These are phyloP conservation scores for Lytechinus variegatus DNA, from an alignment of 35 echinoderm and acorn worm genomes.

Conservation along the genomic window DNA sequence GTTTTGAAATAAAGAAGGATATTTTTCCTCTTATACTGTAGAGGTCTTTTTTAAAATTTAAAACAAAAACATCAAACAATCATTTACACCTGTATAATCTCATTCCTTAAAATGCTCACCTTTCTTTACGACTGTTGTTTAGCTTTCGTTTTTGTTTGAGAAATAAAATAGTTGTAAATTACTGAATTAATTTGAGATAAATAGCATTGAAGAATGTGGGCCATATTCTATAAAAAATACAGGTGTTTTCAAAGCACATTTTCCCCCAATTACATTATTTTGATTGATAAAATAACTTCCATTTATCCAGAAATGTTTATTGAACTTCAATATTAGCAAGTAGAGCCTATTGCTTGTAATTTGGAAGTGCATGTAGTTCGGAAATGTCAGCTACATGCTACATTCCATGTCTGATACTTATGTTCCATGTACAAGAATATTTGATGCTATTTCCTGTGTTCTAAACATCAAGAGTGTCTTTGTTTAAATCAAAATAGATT, in stretches of 20 bases:
- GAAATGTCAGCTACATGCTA: neutral
- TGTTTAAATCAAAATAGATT: conserved; percentile 5
- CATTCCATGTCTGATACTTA: neutral
- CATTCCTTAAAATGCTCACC: too few species aligned
- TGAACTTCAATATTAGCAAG: neutral
- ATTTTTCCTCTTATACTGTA: neutral
- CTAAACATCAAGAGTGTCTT: neutral
- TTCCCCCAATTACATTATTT: neutral
- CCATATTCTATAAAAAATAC: neutral
- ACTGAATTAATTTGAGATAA: too few species aligned
- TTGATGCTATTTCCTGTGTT: neutral
- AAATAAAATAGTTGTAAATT: too few species aligned
- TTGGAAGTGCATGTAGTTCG: neutral
- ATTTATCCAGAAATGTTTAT: neutral
- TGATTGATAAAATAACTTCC: too few species aligned
- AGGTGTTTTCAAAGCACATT: neutral
- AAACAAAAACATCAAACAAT: too few species aligned
- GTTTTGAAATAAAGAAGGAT: neutral
- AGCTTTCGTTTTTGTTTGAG: too few species aligned
- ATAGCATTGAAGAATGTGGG: neutral
- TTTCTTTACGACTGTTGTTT: too few species aligned
- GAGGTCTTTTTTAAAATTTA: too few species aligned
- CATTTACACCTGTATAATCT: too few species aligned
- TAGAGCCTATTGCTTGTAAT: neutral
- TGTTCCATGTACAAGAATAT: neutral